Evolutionary conservation across 2,113 vertebrate species (phyloP), one percentile per base, ranked within the genome.

Genomic region (Dascyllus trimaculatus): DNA sequence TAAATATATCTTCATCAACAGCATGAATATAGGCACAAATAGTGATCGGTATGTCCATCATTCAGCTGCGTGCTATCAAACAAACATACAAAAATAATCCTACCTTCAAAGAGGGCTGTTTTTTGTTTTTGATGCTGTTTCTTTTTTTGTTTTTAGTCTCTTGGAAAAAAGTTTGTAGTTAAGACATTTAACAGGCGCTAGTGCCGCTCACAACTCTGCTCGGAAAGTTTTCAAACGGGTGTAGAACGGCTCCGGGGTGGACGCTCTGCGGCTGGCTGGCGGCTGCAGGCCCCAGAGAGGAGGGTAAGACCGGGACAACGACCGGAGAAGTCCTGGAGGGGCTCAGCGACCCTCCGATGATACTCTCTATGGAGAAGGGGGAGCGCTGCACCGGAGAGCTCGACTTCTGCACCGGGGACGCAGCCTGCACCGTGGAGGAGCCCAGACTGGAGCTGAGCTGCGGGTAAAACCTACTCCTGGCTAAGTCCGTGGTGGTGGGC

Each of bases 311-410:
- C 5, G 96, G 95, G 22, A 95, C 91, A 48, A 87, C 71, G 19
- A 87, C 94, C 15, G 95, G 94, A 14, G 96, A 90, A 93, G 94
- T 95, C 94, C 96, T 95, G 14, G 95, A 95, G 4, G 96, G 92
- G 85, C 94, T 95, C 54, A 95, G 74, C 21, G 95, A 90, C 60
- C 95, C 94, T 1, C 97, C 97, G 78, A 98, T 96, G 90, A 98
- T 96, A 78, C 96, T 98, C 87, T 97, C 97, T 85, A 98, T 98
- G 91, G 96, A 98, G 92, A 98, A 98, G 26, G 97, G 94, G 0
- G 96, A 96, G 9, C 95, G 91, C 78, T 96, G 94, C 86, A 90
- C 93, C 11, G 94, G 93, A 4, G 93, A 90, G 74, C 85, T 85
- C 73, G 91, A 86, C 78, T 88, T 96, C 43, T 89, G 91, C 60